Evolutionary conservation across 2,797 vertebrate genomes (phyloP), one percentile per base, ranked within the genome.

Genomic region (Adelosebastes latens): DNA sequence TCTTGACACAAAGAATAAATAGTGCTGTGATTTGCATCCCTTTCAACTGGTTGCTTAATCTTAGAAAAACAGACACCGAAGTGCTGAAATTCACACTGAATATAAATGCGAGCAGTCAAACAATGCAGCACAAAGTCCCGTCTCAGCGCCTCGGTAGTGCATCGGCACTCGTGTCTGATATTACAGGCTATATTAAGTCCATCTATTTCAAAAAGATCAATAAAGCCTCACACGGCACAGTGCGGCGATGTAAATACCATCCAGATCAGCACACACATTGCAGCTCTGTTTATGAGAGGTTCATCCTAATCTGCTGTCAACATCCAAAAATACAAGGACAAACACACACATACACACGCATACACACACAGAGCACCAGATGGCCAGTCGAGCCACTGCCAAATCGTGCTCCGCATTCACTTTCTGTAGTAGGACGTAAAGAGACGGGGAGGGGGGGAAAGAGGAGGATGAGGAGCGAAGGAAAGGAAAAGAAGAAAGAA

Each of bases 291-390:
- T 72, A 78, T 61, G 63, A 78, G 65, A 75, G 77, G 71, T 73
- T 84, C 75, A 25, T 84, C 52, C 64, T 72, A 79, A 88, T 89
- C 87, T 75, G 69, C 79, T 78, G 77, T 85, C 80, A 87, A 85
- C 62, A 86, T 84, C 80, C 74, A 81, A 79, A 91, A 86, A 79
- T 78, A 65, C 87, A 82, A 83, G 60, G 67, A 75, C 76, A 74
- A 72, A 86, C 71, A 64, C 36, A 80, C 73, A 75, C 72, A 75
- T 46, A 3, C 1, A 32, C 68, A 75, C 62, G 72, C 27, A 60
- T n/a, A 62, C 74, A 77, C 79, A 85, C 58, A 80, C 53, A 87
- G 39, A 76, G 75, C 85, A 89, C 85, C 95, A 95, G 93, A 94
- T 94, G 94, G 94, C 78, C 72, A 24, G 55, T 6, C 32, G 64